Base-by-base conservation (phyloP, 1,140 invertebrate genomes). In the Conopomorpha cramerella region DNA sequence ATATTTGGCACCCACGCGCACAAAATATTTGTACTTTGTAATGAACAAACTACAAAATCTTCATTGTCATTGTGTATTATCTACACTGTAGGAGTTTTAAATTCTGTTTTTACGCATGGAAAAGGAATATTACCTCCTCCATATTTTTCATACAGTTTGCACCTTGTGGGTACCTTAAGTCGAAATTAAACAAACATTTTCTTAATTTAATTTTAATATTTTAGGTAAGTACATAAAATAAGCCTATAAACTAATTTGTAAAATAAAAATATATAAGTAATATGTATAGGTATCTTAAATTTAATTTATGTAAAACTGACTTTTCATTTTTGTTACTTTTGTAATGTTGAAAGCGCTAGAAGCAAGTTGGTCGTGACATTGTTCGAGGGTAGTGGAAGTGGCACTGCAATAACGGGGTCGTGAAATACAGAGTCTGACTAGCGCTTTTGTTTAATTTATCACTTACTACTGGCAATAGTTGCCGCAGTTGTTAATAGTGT, bases 211-310 rank as follows among this genome's bases (percentile, higher is more conserved):
- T 68, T 72, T 67, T 72, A 72, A 70, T 63, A 70, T 59, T 66
- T 68, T 74, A 64, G n/a, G n/a, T 76, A 76, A 72, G 68, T 76
- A 76, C 71, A 72, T 73, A 73, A 70, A 70, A 72, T 72, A 72
- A 63, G 63, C 63, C 71, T 76, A 76, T 61, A 45, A 71, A 71
- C 67, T 76, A 72, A 70, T 76, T 73, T 76, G 67, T 73, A 76
- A 65, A 71, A 76, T 72, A 76, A 71, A 76, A 72, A 74, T 64
- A 57, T 43, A 30, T 30, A 30, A 74, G 62, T 57, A 46, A n/a
- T n/a, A n/a, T n/a, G n/a, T 76, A 76, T 71, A 59, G 72, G 70
- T 72, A 71, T 68, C 65, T 73, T 76, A 76, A 67, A 72, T 72
- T 72, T 72, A 72, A 70, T 74, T 68, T 58, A 68, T 70, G 58